Base-by-base conservation (phyloP, 2,113 vertebrate species). In the Melierax canorus region DNA sequence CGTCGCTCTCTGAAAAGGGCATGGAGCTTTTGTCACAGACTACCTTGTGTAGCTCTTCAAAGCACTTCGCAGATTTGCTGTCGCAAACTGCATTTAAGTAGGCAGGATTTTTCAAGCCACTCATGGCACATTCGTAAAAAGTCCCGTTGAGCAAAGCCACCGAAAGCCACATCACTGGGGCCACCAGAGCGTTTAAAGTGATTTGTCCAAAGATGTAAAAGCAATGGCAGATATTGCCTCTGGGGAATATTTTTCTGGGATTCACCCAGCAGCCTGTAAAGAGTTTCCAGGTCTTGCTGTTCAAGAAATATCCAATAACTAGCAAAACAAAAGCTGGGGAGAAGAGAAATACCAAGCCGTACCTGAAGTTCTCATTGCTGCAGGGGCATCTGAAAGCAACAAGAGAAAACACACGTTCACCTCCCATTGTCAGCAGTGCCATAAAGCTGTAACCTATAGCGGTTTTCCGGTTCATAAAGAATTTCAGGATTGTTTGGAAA, bases 351-450 rank as follows among this genome's bases (percentile, higher is more conserved):
- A 97, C 98, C 71, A 99, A 56, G 5, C 99, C 99, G 1, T 99
- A 99, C 27, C 93, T 91, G 58, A 98, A 97, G 80, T 99, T 99
- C 97, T 99, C 98, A 4, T 55, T 48, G 96, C 99, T 99, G 97
- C 99, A 99, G 26, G 99, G 99, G 41, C 99, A 99, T 97, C 98
- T 98, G 95, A 99, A 99, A 59, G 99, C 99, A 83, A 99, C 98
- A 41, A 99, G 97, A 22, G 99, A 98, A 94, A 99, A 99, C 75
- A 99, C 89, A 6, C 99, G 98, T 86, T 99, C 99, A 8, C 99
- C 98, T 13, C 99, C 99, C 82, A 99, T 95, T 0, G 99, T 99
- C 85, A 99, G 97, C 43, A 99, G 97, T 17, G 99, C 99, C 99
- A 99, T 98, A 73, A 99, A 98, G 45, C 99, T 99, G 97, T 99